Conservation (phyloP, 1,140 invertebrate species). For the Episyrphus balteatus region DNA sequence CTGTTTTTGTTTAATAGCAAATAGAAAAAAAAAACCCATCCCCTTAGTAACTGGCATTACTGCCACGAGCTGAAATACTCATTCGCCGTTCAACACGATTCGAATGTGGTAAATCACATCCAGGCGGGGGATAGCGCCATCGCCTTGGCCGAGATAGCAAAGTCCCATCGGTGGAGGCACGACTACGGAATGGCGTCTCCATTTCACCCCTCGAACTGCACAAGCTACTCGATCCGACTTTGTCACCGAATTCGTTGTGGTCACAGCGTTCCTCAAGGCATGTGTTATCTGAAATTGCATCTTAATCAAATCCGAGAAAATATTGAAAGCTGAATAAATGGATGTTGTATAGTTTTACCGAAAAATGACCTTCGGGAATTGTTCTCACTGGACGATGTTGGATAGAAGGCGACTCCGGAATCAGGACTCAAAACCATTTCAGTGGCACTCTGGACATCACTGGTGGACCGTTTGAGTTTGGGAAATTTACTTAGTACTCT, state of each 20-base stretch:
- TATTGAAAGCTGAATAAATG: no score
- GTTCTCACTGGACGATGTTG: constrained; percentile 15
- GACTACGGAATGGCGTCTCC: constrained; percentile 43
- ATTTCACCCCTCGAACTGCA: constrained; percentile 18
- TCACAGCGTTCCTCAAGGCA: constrained; percentile 22
- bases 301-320: no score
- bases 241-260: constrained; percentile 30
- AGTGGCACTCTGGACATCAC: constrained; percentile 36
- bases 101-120: constrained; percentile 30
- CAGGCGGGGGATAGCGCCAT: constrained; percentile 41
- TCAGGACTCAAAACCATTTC: constrained; percentile 24
- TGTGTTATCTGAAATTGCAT: constrained; percentile 14
- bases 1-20: background rate
- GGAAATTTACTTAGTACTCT: constrained; percentile 53
- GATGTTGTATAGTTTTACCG: constrained; percentile 5
- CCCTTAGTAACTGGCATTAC: constrained; percentile 42
- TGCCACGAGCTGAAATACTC: constrained; percentile 46
- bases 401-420: constrained; percentile 27
- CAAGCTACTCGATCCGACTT: constrained; percentile 22
- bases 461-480: constrained; percentile 45
- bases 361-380: constrained; percentile 27
- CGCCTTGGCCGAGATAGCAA: constrained; percentile 39
- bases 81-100: constrained; percentile 41
- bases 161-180: constrained; percentile 52
- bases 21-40: no score